phyloP scores from a whole-genome alignment of 2,888 invertebrate genomes.

The Loripinus fragilis region DNA sequence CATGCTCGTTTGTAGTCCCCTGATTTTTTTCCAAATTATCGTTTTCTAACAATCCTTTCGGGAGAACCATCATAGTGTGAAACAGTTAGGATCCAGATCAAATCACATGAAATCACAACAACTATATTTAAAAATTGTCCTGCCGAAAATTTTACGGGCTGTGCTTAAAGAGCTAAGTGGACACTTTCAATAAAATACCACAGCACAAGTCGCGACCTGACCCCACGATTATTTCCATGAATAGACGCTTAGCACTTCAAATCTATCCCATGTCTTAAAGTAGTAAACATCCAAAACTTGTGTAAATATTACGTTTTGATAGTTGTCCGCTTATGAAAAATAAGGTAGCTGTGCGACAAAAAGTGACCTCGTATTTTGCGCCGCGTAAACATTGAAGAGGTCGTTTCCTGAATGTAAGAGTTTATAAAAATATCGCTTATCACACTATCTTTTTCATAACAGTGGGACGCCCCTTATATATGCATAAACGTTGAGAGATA shows the following conservation, averaged over 20 bases:
- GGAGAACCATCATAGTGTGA: no score
- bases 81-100: no score
- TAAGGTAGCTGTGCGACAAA: not conserved
- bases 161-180: no score
- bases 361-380: not conserved
- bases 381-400: not conserved
- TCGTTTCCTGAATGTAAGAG: conserved; percentile 6
- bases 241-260: conserved; percentile 12
- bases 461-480: not conserved
- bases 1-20: no score
- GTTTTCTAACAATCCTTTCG: no score
- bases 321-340: not conserved
- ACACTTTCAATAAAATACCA: conserved; percentile 11
- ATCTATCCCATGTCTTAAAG: conserved; percentile 10
- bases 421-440: not conserved
- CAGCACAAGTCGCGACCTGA: conserved; percentile 16
- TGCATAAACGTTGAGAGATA: not conserved
- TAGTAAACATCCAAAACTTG: conserved; percentile 5
- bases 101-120: no score
- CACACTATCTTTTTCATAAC: not conserved
- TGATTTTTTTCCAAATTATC: no score
- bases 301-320: conserved; percentile 3
- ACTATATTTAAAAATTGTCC: no score
- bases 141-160: no score
- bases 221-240: conserved; percentile 11